phyloP scores from a whole-genome alignment of 2,888 invertebrate genomes.

The Chaitophorus viminalis region DNA sequence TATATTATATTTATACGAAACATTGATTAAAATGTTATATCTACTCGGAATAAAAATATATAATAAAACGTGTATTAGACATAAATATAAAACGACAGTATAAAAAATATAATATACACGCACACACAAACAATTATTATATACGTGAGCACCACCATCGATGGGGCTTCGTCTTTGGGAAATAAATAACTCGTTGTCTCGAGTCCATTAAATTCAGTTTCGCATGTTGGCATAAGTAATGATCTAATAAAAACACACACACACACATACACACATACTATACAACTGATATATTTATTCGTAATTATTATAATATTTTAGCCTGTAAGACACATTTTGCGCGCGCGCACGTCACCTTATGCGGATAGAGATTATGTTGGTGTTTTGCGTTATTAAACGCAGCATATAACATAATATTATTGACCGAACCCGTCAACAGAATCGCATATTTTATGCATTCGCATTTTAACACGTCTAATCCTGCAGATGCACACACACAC shows the following conservation, averaged over 20 bases:
- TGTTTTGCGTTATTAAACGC: neutral
- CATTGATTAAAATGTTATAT: constrained; percentile 36
- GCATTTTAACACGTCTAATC: constrained; percentile 37
- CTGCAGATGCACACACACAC: neutral
- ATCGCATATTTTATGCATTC: constrained; percentile 38
- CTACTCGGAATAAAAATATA: neutral
- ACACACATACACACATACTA: neutral
- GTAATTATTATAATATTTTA: constrained; percentile 50
- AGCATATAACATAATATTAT: neutral
- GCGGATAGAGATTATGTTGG: constrained; percentile 45
- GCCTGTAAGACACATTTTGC: neutral
- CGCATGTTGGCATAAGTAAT: constrained; percentile 40
- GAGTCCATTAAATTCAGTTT: constrained; percentile 57
- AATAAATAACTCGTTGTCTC: constrained; percentile 43
- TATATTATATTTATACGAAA: neutral
- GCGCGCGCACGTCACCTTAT: neutral
- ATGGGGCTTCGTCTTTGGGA: constrained; percentile 1
- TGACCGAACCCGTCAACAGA: constrained; percentile 32
- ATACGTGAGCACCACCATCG: too few relatives aligned
- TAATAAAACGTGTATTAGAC: constrained; percentile 28
- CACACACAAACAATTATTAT: too few relatives aligned
- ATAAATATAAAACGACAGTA: constrained; percentile 11
- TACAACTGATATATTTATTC: constrained; percentile 45
- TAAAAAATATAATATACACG: constrained; percentile 1
- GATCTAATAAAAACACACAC: constrained; percentile 34